Conservation (phyloP, 2,113 vertebrate species). For the Promerops cafer region DNA sequence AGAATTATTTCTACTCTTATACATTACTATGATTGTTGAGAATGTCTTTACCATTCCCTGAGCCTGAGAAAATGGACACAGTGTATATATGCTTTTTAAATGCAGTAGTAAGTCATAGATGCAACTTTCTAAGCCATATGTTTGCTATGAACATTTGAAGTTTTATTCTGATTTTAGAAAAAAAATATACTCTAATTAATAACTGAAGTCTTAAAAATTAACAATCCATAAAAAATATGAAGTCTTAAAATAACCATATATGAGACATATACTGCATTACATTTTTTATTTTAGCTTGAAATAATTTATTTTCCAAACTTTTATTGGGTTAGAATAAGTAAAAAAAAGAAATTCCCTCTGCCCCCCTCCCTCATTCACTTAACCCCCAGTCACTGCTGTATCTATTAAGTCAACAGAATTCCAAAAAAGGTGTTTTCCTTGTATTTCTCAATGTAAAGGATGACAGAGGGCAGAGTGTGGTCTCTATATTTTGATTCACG, state of each 20-base stretch:
- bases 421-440: neutral
- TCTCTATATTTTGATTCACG: neutral
- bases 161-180: neutral
- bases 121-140: neutral
- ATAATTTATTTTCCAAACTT: neutral
- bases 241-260: neutral
- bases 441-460: neutral
- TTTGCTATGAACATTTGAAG: neutral
- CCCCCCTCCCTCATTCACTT: accelerated
- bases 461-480: neutral
- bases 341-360: neutral
- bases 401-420: neutral
- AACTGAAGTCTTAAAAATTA: neutral
- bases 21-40: neutral
- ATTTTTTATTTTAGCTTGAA: neutral
- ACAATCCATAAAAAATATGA: too few species aligned
- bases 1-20: neutral
- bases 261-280: neutral
- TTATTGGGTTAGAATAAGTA: neutral
- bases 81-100: neutral
- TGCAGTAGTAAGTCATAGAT: neutral
- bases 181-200: neutral
- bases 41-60: neutral
- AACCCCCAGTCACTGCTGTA: neutral
- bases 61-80: neutral